Evolutionary conservation across 2,888 invertebrate genomes (phyloP), one percentile per base, ranked within the genome.

Genomic region (Eurytoma adleriae): DNA sequence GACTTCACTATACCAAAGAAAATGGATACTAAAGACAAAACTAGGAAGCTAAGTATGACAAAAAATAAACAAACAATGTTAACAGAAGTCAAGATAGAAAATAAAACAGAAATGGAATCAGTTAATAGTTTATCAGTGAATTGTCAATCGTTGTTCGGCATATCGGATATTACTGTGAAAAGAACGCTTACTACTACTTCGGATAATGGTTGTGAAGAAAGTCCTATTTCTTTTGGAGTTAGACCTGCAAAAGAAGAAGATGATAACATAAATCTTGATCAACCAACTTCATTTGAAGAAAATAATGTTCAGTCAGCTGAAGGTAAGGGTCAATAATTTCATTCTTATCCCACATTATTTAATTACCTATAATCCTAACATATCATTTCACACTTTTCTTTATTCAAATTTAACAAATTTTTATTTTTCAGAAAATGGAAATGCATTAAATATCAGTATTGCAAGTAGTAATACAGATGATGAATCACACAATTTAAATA

Each of bases 121-220:
- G 50, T 40, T n/a, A n/a, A 78, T n/a, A 81, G 74, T 68, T 64
- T 80, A 52, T 62, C 77, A 52, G 80, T 80, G 12, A 77, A 80
- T 62, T 80, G 50, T 80, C 68, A 68, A 40, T 62, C 40, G 27
- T 20, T 62, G 16, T 50, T 27, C 50, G 30, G 5, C 1, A 13
- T n/a, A 14, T 13, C 20, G 40, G 56, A 18, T 10, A 68, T 64
- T 7, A 68, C 76, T 40, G 12, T 40, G 5, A 16, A 70, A 24
- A n/a, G 64, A 48, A 18, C n/a, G 0, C 48, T 5, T 18, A 48
- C 67, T 16, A 12, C 30, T 48, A 30, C 14, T 64, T 50, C 12
- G 3, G 4, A 40, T 12, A 57, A 18, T 13, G 14, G n/a, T 68
- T 7, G 14, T 5, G n/a, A 59, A 5, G 62, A 7, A 12, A 40